Evolutionary conservation across 2,888 invertebrate species (phyloP).

Genomic region (Parnassius mnemosyne): DNA sequence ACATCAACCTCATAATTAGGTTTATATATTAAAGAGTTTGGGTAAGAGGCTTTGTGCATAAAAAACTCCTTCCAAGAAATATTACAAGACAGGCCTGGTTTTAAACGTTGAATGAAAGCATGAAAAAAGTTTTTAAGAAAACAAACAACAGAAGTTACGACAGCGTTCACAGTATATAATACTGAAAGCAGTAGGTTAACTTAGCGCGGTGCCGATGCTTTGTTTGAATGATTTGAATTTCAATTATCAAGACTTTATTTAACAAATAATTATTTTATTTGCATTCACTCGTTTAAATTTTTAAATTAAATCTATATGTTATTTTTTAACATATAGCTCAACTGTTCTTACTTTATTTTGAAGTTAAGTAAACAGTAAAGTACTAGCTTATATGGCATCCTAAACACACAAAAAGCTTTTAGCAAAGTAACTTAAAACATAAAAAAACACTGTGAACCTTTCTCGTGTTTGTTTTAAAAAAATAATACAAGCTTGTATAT

Average conservation of each 20-base stretch:
- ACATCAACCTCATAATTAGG: neutral
- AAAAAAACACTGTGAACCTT: neutral
- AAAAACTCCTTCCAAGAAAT: neutral
- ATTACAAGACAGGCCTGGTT: conserved; percentile 4
- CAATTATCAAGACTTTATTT: too few relatives aligned
- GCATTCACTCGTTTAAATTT: neutral
- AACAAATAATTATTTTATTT: neutral
- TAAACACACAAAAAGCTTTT: conserved; percentile 19
- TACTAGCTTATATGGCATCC: neutral
- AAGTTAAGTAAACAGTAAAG: neutral
- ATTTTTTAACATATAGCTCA: neutral
- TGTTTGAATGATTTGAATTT: too few relatives aligned
- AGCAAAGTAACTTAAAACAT: conserved; percentile 1
- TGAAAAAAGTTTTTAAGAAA: conserved; percentile 2
- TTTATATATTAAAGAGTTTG: too few relatives aligned
- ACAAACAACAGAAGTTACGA: conserved; percentile 1
- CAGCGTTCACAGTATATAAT: neutral
- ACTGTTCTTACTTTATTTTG: neutral
- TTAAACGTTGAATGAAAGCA: conserved; percentile 4
- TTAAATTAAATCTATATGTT: neutral
- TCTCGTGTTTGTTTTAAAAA: neutral
- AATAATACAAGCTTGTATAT: too few relatives aligned
- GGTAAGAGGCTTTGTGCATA: neutral
- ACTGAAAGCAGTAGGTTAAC: neutral
- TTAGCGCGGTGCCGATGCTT: neutral